phyloP scores from a whole-genome alignment of 2,888 invertebrate species.

The Pocota personata region DNA sequence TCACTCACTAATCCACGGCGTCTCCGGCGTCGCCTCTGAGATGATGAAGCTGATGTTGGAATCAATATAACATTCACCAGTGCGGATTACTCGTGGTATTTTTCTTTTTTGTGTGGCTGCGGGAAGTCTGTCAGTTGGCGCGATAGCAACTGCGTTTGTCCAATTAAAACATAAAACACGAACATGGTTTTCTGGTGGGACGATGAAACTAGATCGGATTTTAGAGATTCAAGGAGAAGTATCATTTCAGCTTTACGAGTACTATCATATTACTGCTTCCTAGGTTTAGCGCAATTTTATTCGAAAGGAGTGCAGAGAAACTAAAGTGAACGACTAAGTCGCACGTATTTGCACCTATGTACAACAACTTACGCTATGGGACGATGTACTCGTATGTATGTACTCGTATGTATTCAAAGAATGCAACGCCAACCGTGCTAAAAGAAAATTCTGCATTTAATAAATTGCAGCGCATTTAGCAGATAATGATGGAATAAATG shows the following conservation, averaged over 20 bases:
- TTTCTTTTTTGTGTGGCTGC: background rate
- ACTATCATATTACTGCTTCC: background rate
- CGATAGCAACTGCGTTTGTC: slow-evolving; percentile 27
- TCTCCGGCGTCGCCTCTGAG: slow-evolving; percentile 7
- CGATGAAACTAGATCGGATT: slow-evolving; percentile 18
- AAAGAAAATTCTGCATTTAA: background rate
- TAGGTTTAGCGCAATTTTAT: background rate
- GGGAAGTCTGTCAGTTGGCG: slow-evolving; percentile 33
- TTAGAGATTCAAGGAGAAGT: background rate
- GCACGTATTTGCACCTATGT: no score
- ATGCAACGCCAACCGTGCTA: background rate
- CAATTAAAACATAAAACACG: slow-evolving; percentile 58
- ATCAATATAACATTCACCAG: background rate
- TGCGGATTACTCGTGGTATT: background rate
- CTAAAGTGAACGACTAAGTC: no score
- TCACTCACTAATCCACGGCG: slow-evolving; percentile 45
- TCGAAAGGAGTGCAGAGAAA: background rate
- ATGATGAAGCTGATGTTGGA: slow-evolving; percentile 7
- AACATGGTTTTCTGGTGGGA: slow-evolving; percentile 26
- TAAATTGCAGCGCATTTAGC: background rate
- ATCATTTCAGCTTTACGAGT: background rate
- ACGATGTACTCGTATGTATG: no score
- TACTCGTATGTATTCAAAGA: background rate
- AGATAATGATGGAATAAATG: background rate
- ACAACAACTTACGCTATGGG: slow-evolving; percentile 25